Conservation (phyloP, 2,113 vertebrate species). For the Sprattus sprattus region DNA sequence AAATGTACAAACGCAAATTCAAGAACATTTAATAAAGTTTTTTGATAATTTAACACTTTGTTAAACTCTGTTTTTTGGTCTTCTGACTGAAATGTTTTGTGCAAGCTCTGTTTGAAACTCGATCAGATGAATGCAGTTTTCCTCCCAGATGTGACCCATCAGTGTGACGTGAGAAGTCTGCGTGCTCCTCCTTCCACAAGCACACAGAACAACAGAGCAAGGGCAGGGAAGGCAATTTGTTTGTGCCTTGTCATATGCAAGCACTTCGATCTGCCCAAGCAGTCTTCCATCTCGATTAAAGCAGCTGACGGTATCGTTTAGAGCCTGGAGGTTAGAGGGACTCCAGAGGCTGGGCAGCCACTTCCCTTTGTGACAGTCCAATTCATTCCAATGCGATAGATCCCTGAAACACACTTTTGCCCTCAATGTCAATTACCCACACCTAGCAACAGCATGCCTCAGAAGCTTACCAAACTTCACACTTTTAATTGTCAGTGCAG, state of each 20-base stretch:
- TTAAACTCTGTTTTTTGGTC: background rate
- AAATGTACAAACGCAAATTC: background rate
- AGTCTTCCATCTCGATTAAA: constrained; percentile 78
- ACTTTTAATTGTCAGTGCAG: background rate
- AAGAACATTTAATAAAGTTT: background rate
- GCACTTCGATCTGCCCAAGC: constrained; percentile 64
- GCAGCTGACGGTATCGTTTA: constrained; percentile 65
- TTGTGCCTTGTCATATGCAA: constrained; percentile 68
- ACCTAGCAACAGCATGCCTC: constrained; percentile 35
- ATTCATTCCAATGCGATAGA: constrained; percentile 74
- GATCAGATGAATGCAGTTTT: background rate
- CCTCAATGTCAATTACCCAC: constrained; percentile 55
- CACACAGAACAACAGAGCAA: constrained; percentile 66
- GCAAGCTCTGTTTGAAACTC: background rate
- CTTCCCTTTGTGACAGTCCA: constrained; percentile 61
- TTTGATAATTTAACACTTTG: background rate
- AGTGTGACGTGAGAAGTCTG: constrained; percentile 57
- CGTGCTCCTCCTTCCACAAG: constrained; percentile 28
- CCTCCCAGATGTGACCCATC: constrained; percentile 38
- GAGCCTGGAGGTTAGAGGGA: constrained; percentile 71
- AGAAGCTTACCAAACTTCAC: background rate
- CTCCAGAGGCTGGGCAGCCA: constrained; percentile 71
- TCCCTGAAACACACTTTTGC: constrained; percentile 59
- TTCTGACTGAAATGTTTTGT: background rate
- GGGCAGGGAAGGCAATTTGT: constrained; percentile 66